These are phyloP conservation scores for Triplophysa dalaica DNA, from an alignment of 2,113 vertebrate species.

Conservation along the genomic window DNA sequence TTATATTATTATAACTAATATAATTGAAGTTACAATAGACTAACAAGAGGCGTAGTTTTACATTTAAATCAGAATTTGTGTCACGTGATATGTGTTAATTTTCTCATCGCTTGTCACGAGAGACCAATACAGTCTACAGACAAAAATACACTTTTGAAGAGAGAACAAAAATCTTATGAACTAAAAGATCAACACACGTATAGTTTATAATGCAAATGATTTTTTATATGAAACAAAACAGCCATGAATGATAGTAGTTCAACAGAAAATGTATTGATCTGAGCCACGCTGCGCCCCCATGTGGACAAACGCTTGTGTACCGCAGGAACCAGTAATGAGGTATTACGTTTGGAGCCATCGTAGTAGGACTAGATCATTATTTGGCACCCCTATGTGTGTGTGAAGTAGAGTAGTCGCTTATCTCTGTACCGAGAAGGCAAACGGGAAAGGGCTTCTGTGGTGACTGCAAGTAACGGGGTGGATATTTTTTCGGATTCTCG, in stretches of 20 bases:
- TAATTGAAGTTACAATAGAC: too few species aligned
- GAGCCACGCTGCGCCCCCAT: background rate
- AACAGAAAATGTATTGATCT: background rate
- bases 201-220: background rate
- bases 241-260: background rate
- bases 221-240: background rate
- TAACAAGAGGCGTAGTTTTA: too few species aligned
- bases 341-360: background rate
- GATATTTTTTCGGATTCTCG: conserved; percentile 58
- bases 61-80: too few species aligned
- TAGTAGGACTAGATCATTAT: conserved; percentile 53
- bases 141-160: too few species aligned
- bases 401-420: conserved; percentile 23
- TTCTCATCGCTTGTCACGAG: background rate
- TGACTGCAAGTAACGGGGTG: conserved; percentile 57
- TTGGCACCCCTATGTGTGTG: conserved; percentile 51
- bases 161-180: too few species aligned
- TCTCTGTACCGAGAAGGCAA: conserved; percentile 67
- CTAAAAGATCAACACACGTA: too few species aligned
- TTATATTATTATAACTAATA: too few species aligned
- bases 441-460: conserved; percentile 51
- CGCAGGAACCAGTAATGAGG: background rate
- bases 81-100: background rate
- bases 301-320: background rate
- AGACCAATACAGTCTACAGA: background rate